These are phyloP conservation scores for Drosophila yakuba DNA, from an alignment of 1,140 invertebrate species.

Conservation along the genomic window DNA sequence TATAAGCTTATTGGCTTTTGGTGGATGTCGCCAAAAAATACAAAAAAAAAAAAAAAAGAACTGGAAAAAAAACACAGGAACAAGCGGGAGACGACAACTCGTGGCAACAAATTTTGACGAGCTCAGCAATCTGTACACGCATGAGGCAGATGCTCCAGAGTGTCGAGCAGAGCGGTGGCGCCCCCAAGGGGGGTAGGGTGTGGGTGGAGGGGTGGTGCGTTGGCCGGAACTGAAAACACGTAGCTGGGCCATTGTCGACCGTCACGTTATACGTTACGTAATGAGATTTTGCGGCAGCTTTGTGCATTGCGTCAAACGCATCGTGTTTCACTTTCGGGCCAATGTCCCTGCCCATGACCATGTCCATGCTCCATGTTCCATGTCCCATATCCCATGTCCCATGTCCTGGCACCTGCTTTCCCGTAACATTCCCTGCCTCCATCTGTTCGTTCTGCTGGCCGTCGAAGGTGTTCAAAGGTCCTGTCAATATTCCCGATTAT, in stretches of 20 bases:
- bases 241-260: slow-evolving; percentile 47
- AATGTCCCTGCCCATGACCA: slow-evolving; percentile 10
- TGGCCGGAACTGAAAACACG: slow-evolving; percentile 39
- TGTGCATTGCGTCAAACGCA: slow-evolving; percentile 48
- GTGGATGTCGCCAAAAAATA: slow-evolving; percentile 18
- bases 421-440: background rate
- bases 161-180: too few relatives aligned
- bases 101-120: slow-evolving; percentile 57
- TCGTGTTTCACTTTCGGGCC: slow-evolving; percentile 4
- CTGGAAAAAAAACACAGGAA: background rate
- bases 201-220: too few relatives aligned
- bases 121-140: slow-evolving; percentile 60
- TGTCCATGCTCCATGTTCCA: background rate
- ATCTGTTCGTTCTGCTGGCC: background rate
- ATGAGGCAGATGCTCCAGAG: slow-evolving; percentile 34
- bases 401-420: background rate
- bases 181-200: slow-evolving; percentile 2
- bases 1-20: slow-evolving; percentile 74
- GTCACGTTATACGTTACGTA: slow-evolving; percentile 68
- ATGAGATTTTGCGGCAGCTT: slow-evolving; percentile 74
- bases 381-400: too few relatives aligned
- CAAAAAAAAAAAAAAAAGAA: background rate
- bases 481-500: slow-evolving; percentile 24
- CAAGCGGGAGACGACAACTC: slow-evolving; percentile 26
- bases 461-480: slow-evolving; percentile 3